These are phyloP conservation scores for Malurus elegans DNA, from an alignment of 2,113 vertebrate species.

Conservation along the genomic window DNA sequence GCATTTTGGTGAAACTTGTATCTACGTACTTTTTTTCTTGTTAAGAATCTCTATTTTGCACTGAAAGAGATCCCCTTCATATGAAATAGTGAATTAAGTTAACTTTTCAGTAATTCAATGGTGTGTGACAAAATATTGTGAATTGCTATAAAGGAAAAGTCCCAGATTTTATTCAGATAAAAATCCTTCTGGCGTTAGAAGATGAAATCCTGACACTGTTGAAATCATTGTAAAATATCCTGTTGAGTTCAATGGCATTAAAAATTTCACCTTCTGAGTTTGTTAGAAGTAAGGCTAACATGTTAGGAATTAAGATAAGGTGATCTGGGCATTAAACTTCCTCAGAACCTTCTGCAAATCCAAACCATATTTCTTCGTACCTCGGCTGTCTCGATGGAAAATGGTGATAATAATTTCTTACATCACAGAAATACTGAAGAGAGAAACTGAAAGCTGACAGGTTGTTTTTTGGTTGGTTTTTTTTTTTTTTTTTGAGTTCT, in stretches of 20 bases:
- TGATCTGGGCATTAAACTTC: neutral
- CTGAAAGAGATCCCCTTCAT: neutral
- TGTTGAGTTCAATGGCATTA: slow-evolving; percentile 45
- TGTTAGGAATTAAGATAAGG: slow-evolving; percentile 64
- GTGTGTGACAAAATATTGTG: neutral
- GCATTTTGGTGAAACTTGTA: neutral
- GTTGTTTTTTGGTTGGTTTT: too few relatives aligned
- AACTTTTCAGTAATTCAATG: slow-evolving; percentile 7
- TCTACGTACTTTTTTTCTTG: neutral
- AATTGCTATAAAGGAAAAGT: neutral
- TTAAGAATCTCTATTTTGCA: neutral
- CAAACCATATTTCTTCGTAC: slow-evolving; percentile 18
- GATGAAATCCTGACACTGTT: slow-evolving; percentile 32
- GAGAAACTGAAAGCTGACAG: neutral
- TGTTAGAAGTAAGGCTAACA: slow-evolving; percentile 47
- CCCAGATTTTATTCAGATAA: slow-evolving; percentile 37
- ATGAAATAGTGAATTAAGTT: neutral
- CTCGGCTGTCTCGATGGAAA: neutral
- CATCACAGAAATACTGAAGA: neutral
- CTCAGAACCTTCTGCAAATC: slow-evolving; percentile 51
- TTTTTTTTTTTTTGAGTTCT: neutral
- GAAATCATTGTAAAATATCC: slow-evolving; percentile 41
- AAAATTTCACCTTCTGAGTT: slow-evolving; percentile 35
- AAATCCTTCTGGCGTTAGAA: neutral
- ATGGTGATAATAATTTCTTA: neutral